A percentile compares a stretch with the other conserved stretches of the same genome.
phyloP scores from a whole-genome alignment of 35 echinoderm and acorn worm genomes.

The Diadema setosum region DNA sequence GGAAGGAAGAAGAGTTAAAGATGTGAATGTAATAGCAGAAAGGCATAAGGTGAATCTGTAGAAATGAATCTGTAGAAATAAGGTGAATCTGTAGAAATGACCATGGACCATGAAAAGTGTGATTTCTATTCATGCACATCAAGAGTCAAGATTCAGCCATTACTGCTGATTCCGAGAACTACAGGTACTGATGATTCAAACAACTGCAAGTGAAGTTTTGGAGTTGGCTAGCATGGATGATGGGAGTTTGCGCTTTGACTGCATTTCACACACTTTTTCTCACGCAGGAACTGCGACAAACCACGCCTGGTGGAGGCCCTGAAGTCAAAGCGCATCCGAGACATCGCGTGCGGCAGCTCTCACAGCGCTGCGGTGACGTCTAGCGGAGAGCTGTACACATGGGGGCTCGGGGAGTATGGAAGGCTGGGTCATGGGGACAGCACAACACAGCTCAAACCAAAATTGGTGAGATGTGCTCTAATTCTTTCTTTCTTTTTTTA shows the following conservation, averaged over 20 bases:
- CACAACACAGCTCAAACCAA: slow-evolving; percentile 87
- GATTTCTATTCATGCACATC: too few species aligned
- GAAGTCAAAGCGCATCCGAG: slow-evolving; percentile 83
- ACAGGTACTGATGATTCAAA: neutral
- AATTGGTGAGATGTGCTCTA: slow-evolving; percentile 45
- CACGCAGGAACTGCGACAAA: slow-evolving; percentile 95
- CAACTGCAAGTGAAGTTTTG: neutral
- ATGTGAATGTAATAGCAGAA: too few species aligned
- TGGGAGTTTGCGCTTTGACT: too few species aligned
- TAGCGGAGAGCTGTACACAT: slow-evolving; percentile 81
- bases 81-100: too few species aligned
- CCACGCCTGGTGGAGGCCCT: slow-evolving; percentile 78
- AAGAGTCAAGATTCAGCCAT: too few species aligned
- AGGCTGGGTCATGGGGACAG: slow-evolving; percentile 89
- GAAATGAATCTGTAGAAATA: too few species aligned
- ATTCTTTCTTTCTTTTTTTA: neutral
- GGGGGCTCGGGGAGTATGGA: slow-evolving; percentile 95
- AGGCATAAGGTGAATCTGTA: too few species aligned
- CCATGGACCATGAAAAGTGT: too few species aligned
- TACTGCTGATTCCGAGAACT: neutral
- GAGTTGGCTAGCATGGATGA: neutral
- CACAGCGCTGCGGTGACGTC: slow-evolving; percentile 93
- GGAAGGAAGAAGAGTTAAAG: too few species aligned
- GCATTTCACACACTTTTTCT: too few species aligned
- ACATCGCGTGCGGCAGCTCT: slow-evolving; percentile 95